Evolutionary conservation across 2,113 vertebrate genomes (phyloP).

Genomic region (Apteryx mantelli): DNA sequence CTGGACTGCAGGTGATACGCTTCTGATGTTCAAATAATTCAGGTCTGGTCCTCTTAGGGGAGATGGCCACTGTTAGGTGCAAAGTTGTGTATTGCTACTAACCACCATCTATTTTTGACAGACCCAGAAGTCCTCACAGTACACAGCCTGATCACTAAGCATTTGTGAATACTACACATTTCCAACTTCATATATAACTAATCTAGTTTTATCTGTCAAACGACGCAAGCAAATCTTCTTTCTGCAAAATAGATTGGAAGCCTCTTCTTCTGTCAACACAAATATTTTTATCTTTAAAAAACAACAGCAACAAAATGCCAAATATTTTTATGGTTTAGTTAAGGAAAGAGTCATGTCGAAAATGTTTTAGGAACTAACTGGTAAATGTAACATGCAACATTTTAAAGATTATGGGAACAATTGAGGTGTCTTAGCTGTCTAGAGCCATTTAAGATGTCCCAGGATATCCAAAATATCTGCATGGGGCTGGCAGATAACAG

Average conservation of each 20-base stretch:
- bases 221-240: background rate
- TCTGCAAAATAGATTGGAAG: background rate
- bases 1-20: background rate
- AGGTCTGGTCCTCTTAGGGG: background rate
- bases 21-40: background rate
- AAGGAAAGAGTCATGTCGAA: background rate
- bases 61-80: background rate
- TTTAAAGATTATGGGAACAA: background rate
- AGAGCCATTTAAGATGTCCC: background rate
- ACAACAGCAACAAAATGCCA: background rate
- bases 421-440: background rate
- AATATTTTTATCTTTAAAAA: background rate
- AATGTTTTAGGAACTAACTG: background rate
- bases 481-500: background rate
- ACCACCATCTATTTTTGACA: background rate
- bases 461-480: background rate
- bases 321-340: background rate
- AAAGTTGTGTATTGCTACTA: background rate
- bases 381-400: background rate
- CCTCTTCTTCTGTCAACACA: background rate
- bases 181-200: background rate
- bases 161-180: background rate
- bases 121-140: background rate
- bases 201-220: background rate
- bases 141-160: background rate